Percentiles rank a stretch among this genome's conserved stretches.
phyloP scores from a whole-genome alignment of 2,113 vertebrate genomes.

The Sphyrna mokarran region DNA sequence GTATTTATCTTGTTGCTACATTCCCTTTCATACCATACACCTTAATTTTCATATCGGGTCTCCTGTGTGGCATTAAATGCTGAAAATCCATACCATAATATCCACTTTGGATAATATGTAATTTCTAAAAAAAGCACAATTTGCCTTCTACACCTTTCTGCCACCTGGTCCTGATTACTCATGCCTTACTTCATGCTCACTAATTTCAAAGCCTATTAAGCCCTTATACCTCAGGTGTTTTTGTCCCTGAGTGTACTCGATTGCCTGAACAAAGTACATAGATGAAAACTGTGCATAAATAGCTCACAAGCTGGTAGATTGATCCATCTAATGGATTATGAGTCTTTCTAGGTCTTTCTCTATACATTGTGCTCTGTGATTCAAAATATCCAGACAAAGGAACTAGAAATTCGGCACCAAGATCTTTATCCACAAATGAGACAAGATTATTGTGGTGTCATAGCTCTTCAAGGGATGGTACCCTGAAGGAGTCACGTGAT shows the following conservation, averaged over 20 bases:
- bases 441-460: not conserved
- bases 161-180: not conserved
- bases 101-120: not conserved
- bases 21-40: not conserved
- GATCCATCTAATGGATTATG: not conserved
- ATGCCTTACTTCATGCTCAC: not conserved
- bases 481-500: too few species aligned
- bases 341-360: not conserved
- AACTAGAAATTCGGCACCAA: not conserved
- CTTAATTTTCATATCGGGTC: not conserved
- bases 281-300: not conserved
- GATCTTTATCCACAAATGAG: not conserved
- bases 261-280: not conserved
- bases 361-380: not conserved
- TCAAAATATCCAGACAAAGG: not conserved
- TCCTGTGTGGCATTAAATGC: not conserved
- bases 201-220: not conserved
- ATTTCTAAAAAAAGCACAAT: not conserved
- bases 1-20: not conserved
- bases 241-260: not conserved
- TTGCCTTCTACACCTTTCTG: not conserved
- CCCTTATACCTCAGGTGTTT: not conserved
- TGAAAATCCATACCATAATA: not conserved
- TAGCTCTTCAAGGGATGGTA: too few species aligned
- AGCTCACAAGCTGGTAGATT: not conserved